Percentiles rank a stretch among this genome's conserved stretches.
phyloP scores from a whole-genome alignment of 2,797 vertebrate genomes.

The Onychomys torridus region DNA sequence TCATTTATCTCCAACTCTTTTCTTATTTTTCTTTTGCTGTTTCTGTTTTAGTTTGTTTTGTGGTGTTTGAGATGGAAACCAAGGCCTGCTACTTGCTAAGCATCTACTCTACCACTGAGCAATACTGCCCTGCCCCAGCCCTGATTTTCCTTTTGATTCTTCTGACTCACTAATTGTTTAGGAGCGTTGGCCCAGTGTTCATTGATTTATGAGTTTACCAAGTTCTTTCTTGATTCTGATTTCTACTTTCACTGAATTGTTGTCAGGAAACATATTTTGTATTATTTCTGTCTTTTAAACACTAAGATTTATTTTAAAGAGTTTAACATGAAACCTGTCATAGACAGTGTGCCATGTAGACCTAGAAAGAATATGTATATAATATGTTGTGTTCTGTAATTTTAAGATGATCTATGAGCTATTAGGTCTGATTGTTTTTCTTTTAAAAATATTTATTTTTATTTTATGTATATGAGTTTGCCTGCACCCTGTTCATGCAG shows the following conservation, averaged over 20 bases:
- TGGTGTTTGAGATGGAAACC: neutral
- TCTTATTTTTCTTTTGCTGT: neutral
- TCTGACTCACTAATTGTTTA: neutral
- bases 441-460: neutral
- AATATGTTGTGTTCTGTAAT: neutral
- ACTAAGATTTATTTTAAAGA: neutral
- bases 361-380: neutral
- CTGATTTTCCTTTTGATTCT: neutral
- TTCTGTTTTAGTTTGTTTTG: neutral
- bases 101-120: neutral
- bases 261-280: neutral
- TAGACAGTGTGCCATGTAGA: neutral
- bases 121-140: neutral
- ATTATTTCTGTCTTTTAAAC: neutral
- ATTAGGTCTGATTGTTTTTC: neutral
- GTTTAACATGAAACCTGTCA: neutral
- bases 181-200: neutral
- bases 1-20: neutral
- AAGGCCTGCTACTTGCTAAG: neutral
- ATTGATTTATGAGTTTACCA: neutral
- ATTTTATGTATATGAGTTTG: neutral
- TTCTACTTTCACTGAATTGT: neutral
- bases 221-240: neutral
- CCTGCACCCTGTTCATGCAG: neutral
- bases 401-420: neutral